Evolutionary conservation across 2,113 vertebrate genomes (phyloP), one percentile per base, ranked within the genome.

Genomic region (Bos indicus): DNA sequence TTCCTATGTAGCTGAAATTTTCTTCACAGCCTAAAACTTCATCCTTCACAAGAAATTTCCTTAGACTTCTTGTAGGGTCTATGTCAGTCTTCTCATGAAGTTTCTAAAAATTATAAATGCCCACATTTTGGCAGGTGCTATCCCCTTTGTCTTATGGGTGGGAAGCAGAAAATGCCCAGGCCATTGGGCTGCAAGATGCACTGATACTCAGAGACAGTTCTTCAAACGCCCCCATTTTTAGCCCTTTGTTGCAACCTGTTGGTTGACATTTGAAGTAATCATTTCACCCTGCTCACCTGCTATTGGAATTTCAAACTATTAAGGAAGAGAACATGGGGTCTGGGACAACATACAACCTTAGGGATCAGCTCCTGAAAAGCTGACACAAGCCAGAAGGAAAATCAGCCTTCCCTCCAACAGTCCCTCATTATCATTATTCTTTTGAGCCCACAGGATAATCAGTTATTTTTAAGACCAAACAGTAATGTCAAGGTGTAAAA

Each of bases 401-500:
- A n/a, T 10, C 9, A 67, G n/a, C 16, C 26, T 71, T 88, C 89
- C 21, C 13, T 57, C 30, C 30, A 5, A 52, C 2, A 0, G 21
- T 17, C 71, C 2, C 12, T 33, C 51, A 36, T 28, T 62, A 51
- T 46, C n/a, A 5, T 33, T 59, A 7, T 59, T 78, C 33, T 90
- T 93, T 51, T 77, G 90, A 80, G 52, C 6, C 84, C 94, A 52
- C n/a, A 28, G 43, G 77, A 87, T 84, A 94, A 74, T 33, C 46
- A 74, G 54, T 43, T 94, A 16, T 83, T 90, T 91, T 94, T 62
- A 80, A 91, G 86, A 30, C 33, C 71, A 83, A 33, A 62, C 48
- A 40, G 43, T 78, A 86, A 71, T 36, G 14, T 86, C 67, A 52
- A 51, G 19, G 28, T 90, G 6, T 48, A 94, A 96, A 94, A 90